Conservation (phyloP, 2,113 vertebrate species). For the Crypturellus undulatus region DNA sequence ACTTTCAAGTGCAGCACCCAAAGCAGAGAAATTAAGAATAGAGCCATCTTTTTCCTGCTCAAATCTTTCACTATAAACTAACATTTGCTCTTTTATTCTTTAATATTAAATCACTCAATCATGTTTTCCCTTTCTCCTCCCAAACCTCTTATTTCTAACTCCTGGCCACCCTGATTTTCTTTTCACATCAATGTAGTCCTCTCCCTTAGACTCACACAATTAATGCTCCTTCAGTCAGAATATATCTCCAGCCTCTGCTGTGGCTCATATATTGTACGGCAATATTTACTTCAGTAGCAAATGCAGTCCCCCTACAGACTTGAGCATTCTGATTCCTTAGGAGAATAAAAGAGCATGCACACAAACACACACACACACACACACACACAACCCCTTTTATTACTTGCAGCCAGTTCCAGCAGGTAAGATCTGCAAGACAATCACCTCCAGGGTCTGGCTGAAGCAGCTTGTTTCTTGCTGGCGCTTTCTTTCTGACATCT, state of each 20-base stretch:
- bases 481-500: not conserved
- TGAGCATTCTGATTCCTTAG: not conserved
- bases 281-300: not conserved
- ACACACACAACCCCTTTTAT: not conserved
- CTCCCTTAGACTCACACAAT: not conserved
- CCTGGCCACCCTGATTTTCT: not conserved
- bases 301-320: not conserved
- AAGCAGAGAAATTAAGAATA: not conserved
- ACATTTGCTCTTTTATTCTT: not conserved
- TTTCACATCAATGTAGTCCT: not conserved
- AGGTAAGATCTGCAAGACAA: conserved; percentile 12
- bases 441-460: not conserved
- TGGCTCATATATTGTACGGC: not conserved
- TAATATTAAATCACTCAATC: not conserved
- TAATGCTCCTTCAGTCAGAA: not conserved
- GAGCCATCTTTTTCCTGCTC: not conserved
- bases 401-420: not conserved
- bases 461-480: not conserved
- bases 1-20: not conserved
- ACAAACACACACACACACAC: not conserved
- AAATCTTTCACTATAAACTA: not conserved
- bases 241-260: not conserved
- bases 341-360: not conserved
- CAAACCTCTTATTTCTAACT: not conserved
- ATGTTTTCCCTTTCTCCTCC: not conserved